These are phyloP conservation scores for Nesogale talazaci DNA, from an alignment of 2,113 vertebrate species.

Conservation along the genomic window DNA sequence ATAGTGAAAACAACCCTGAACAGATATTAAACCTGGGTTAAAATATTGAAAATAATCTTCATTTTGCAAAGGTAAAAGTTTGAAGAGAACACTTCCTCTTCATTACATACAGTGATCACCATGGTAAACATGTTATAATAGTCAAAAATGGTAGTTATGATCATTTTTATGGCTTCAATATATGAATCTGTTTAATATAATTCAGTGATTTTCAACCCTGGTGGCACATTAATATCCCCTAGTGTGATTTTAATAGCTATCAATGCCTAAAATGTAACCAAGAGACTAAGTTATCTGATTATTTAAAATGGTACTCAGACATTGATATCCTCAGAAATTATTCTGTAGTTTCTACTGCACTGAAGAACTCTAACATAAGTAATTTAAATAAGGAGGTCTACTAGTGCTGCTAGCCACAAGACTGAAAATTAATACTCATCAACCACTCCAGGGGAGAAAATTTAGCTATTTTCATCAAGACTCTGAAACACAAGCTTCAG, in stretches of 20 bases:
- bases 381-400: too few relatives aligned
- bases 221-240: neutral
- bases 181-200: neutral
- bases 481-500: too few relatives aligned
- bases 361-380: neutral
- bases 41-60: neutral
- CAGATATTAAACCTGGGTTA: neutral
- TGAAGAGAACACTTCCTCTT: neutral
- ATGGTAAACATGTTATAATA: neutral
- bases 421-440: too few relatives aligned
- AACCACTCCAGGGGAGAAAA: too few relatives aligned
- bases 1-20: neutral
- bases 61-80: neutral
- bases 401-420: too few relatives aligned
- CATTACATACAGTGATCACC: rapidly evolving
- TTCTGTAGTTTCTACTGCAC: neutral
- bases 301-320: neutral
- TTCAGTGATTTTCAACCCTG: neutral
- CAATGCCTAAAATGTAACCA: neutral
- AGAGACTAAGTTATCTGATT: neutral
- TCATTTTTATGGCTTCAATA: neutral
- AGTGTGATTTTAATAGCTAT: neutral
- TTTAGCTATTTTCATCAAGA: too few relatives aligned
- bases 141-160: neutral
- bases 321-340: neutral